Conservation (phyloP, 2,797 vertebrate species). For the Erethizon dorsatum region DNA sequence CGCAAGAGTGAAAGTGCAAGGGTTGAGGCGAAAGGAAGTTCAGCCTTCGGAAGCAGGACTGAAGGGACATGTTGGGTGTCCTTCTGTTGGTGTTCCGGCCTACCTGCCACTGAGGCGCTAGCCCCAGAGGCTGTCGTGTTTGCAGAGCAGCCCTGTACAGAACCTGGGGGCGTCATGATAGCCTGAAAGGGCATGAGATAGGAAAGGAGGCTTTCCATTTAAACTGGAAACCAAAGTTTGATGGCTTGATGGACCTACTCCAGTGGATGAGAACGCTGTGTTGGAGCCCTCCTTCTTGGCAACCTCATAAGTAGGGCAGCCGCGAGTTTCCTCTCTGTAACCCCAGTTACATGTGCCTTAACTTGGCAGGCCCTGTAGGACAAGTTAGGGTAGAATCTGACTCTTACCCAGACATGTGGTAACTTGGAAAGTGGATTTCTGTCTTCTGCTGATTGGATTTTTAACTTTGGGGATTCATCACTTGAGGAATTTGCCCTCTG, state of each 20-base stretch:
- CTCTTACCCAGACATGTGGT: neutral
- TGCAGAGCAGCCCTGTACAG: neutral
- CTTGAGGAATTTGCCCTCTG: slow-evolving; percentile 1
- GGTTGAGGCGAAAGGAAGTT: neutral
- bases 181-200: neutral
- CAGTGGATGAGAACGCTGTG: neutral
- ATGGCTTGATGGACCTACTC: neutral
- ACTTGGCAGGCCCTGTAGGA: neutral
- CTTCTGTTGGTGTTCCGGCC: neutral
- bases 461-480: slow-evolving; percentile 20
- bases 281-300: neutral
- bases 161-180: neutral
- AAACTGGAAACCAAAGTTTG: neutral
- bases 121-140: neutral
- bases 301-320: neutral
- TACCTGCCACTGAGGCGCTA: neutral
- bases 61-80: neutral
- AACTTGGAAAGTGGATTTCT: slow-evolving; percentile 37
- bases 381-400: neutral
- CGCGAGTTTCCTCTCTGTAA: neutral
- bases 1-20: neutral
- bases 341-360: neutral
- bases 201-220: slow-evolving; percentile 20
- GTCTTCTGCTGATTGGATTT: slow-evolving; percentile 34
- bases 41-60: neutral